A percentile compares a stretch with the other conserved stretches of the same genome.
phyloP scores from a whole-genome alignment of 2,113 vertebrate species.

The Aldabrachelys gigantea region DNA sequence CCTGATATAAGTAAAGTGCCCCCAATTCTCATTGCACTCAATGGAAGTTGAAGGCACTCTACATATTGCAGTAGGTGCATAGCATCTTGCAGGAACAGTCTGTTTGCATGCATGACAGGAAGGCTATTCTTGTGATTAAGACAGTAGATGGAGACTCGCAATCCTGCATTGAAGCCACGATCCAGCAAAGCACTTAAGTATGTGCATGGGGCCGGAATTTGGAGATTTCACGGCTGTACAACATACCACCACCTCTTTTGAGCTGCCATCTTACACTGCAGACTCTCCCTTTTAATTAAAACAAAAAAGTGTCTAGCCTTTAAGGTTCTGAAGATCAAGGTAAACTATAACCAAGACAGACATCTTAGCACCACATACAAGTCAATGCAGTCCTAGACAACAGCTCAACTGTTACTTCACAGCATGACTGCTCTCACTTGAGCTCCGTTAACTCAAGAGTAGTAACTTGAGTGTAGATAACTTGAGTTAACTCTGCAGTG shows the following conservation, averaged over 20 bases:
- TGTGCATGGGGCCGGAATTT: too few species aligned
- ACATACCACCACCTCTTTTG: too few species aligned
- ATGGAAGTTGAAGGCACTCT: neutral
- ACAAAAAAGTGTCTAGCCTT: too few species aligned
- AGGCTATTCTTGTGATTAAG: neutral
- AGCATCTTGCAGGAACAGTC: neutral
- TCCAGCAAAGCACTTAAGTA: neutral
- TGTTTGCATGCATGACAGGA: neutral
- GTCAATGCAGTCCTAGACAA: neutral
- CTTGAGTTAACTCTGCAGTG: neutral
- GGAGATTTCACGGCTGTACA: too few species aligned
- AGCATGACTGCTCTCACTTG: too few species aligned
- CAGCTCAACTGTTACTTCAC: neutral
- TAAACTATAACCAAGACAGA: neutral
- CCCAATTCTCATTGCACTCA: neutral
- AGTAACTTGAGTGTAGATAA: neutral
- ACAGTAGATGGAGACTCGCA: neutral
- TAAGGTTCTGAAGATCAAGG: neutral
- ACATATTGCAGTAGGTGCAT: neutral
- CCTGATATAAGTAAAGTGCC: neutral
- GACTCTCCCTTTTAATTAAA: too few species aligned
- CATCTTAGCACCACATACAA: neutral
- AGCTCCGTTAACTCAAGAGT: neutral
- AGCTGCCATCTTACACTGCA: too few species aligned
- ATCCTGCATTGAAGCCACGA: neutral